A percentile compares a stretch with the other conserved stretches of the same genome.
Conservation (phyloP, 1,140 invertebrate species). For the Drosophila willistoni region DNA sequence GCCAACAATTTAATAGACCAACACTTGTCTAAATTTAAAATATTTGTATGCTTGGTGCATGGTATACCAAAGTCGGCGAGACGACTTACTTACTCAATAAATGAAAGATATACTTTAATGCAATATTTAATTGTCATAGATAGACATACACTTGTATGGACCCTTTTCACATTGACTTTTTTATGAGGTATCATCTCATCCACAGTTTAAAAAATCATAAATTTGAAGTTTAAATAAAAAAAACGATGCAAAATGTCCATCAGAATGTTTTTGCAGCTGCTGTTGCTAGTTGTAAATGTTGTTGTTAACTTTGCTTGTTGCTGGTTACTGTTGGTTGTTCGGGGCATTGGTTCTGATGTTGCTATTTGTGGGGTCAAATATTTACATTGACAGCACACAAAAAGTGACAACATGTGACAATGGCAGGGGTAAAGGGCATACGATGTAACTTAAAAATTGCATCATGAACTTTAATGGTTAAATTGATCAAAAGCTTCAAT, state of each 20-base stretch:
- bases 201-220: neutral
- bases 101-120: no score
- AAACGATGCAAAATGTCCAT: constrained; percentile 37
- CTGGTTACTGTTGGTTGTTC: constrained; percentile 26
- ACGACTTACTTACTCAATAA: no score
- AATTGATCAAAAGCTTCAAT: no score
- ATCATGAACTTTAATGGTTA: constrained; percentile 31
- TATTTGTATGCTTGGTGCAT: no score
- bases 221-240: neutral
- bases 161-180: neutral
- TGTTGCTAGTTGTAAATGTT: constrained; percentile 35
- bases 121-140: no score
- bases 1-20: no score
- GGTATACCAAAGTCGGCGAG: no score
- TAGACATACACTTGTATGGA: neutral
- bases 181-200: neutral
- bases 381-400: constrained; percentile 48
- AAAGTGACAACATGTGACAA: constrained; percentile 23
- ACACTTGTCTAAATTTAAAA: no score
- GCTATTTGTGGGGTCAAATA: constrained; percentile 63
- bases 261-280: constrained; percentile 55
- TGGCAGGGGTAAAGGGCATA: constrained; percentile 17
- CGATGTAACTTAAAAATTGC: constrained; percentile 41
- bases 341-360: constrained; percentile 40
- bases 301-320: constrained; percentile 25